Conservation (phyloP, 2,113 vertebrate genomes). For the Corvus cornix region DNA sequence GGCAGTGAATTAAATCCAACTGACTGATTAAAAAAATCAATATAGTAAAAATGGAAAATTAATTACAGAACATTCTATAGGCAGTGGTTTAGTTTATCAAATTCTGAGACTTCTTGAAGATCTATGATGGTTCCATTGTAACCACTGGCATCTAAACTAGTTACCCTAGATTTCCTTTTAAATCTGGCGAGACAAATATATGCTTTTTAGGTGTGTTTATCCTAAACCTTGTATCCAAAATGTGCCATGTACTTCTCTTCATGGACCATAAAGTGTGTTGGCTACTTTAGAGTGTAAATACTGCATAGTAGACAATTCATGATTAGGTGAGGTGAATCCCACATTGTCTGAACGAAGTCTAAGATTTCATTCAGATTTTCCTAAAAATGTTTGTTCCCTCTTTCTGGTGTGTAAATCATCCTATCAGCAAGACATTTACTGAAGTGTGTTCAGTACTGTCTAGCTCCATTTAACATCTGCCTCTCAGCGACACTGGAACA, state of each 20-base stretch:
- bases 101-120: not conserved
- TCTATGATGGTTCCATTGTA: not conserved
- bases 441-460: slow-evolving; percentile 30
- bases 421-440: slow-evolving; percentile 19
- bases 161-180: not conserved
- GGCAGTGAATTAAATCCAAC: not conserved
- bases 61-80: not conserved
- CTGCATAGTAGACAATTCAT: not conserved
- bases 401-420: not conserved
- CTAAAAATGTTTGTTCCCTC: not conserved
- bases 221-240: not conserved
- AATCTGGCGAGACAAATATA: not conserved
- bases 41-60: not conserved
- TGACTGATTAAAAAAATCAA: not conserved
- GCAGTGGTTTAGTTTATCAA: not conserved
- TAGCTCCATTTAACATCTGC: slow-evolving; percentile 52
- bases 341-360: not conserved
- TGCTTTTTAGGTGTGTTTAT: not conserved
- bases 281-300: not conserved
- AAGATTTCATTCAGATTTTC: not conserved
- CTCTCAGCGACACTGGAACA: slow-evolving; percentile 41
- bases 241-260: not conserved
- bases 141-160: not conserved
- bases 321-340: not conserved
- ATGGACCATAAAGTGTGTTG: not conserved